phyloP scores from a whole-genome alignment of 2,797 vertebrate species.

The Oreortyx pictus region DNA sequence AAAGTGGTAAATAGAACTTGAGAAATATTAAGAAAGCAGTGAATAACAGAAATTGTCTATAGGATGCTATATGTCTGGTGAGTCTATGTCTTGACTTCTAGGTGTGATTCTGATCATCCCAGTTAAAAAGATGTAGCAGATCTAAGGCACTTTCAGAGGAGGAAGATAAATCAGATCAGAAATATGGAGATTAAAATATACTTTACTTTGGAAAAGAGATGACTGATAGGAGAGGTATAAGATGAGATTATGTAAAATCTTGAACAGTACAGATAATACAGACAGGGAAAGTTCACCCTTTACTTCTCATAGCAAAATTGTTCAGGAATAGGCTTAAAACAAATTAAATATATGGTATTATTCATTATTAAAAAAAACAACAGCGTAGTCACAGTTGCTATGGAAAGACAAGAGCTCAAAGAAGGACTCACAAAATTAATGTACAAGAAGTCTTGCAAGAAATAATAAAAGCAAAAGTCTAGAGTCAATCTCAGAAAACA shows the following conservation, averaged over 20 bases:
- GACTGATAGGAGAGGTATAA: background rate
- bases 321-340: background rate
- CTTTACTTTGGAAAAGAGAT: background rate
- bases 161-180: background rate
- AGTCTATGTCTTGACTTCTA: background rate
- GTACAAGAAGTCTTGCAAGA: background rate
- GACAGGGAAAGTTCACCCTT: background rate
- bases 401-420: background rate
- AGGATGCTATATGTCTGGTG: background rate
- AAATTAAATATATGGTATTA: background rate
- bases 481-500: background rate
- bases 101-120: background rate
- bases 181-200: background rate
- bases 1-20: slow-evolving; percentile 41
- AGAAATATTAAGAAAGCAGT: slow-evolving; percentile 32
- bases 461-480: background rate
- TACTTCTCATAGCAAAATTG: background rate
- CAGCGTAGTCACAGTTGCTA: background rate
- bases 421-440: background rate
- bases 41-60: slow-evolving; percentile 4
- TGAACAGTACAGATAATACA: background rate
- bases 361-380: background rate
- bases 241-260: background rate
- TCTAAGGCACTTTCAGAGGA: background rate
- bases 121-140: slow-evolving; percentile 8